Evolutionary conservation across 2,797 vertebrate genomes (phyloP).

Genomic region (Monodelphis domestica): DNA sequence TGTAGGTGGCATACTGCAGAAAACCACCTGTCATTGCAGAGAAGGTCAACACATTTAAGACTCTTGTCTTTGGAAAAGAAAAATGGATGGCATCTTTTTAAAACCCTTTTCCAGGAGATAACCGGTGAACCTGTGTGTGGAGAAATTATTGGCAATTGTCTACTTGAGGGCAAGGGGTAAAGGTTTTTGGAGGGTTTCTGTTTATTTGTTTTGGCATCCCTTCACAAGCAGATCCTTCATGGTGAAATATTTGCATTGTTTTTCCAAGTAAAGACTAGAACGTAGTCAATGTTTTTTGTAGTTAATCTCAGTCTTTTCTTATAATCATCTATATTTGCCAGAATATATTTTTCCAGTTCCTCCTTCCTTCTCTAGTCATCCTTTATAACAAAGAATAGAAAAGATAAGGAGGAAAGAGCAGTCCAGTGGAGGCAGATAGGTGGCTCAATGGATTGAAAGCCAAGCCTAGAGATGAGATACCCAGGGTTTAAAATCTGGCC

Average conservation of each 20-base stretch:
- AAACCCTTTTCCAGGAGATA: background rate
- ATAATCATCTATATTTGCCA: background rate
- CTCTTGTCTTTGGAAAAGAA: slow-evolving; percentile 33
- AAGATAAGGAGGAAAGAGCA: background rate
- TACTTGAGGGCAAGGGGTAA: background rate
- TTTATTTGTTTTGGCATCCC: background rate
- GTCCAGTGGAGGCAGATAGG: too few relatives aligned
- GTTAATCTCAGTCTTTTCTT: background rate
- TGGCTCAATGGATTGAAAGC: too few relatives aligned
- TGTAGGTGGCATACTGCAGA: slow-evolving; percentile 23
- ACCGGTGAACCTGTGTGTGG: background rate
- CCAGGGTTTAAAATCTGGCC: too few relatives aligned
- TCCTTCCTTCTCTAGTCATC: background rate
- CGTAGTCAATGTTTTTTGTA: background rate
- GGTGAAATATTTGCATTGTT: background rate
- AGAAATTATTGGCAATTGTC: background rate
- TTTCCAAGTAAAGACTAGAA: background rate
- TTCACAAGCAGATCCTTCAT: background rate
- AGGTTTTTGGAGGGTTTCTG: background rate
- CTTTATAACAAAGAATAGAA: background rate
- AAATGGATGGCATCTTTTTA: background rate
- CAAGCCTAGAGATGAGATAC: too few relatives aligned
- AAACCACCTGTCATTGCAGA: slow-evolving; percentile 54
- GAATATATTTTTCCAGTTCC: background rate
- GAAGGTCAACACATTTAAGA: slow-evolving; percentile 59